Evolutionary conservation across 2,113 vertebrate genomes (phyloP), one percentile per base, ranked within the genome.

Genomic region (Crotalus helleri): DNA sequence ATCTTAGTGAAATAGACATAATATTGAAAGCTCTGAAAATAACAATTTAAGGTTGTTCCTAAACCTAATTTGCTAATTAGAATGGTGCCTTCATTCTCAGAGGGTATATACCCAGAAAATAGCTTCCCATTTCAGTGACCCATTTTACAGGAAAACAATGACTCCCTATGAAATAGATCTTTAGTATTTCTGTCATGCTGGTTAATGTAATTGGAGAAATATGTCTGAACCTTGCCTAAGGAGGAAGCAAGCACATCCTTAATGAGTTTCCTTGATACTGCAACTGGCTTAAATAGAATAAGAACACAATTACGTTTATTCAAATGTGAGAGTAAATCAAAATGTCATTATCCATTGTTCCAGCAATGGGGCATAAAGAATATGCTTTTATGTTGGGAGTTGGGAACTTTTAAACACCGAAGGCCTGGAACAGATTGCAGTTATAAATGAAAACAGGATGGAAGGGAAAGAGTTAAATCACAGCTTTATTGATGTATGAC

Each of bases 161-260:
- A 93, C 93, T 96, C 54, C 19, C 61, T 90, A 64, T 92, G 93
- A 95, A 94, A 87, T 88, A 95, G 58, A 93, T 94, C 74, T 95
- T 97, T 92, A 94, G 93, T 94, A 94, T 93, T 95, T 95, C 95
- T 96, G 95, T 96, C 96, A 96, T 93, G 93, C 64, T 95, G 94
- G 95, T 96, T 96, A 96, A 92, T 92, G 91, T 95, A 96, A 96
- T 96, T 95, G 91, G 29, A 96, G 93, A 96, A 96, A 96, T 93
- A 95, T 0, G 1, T 55, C 92, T 95, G 91, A 96, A 89, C 44
- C 53, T 95, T 96, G 95, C 96, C 96, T 5, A 44, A 96, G 95
- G 95, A 96, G 95, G 89, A 95, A 94, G 58, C 61, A 93, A 96
- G 94, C 91, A 91, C 33, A 96, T 51, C 53, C 94, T 95, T 96